Evolutionary conservation across 2,888 invertebrate species (phyloP), one percentile per base, ranked within the genome.

Genomic region (Drosophila prostipennis): DNA sequence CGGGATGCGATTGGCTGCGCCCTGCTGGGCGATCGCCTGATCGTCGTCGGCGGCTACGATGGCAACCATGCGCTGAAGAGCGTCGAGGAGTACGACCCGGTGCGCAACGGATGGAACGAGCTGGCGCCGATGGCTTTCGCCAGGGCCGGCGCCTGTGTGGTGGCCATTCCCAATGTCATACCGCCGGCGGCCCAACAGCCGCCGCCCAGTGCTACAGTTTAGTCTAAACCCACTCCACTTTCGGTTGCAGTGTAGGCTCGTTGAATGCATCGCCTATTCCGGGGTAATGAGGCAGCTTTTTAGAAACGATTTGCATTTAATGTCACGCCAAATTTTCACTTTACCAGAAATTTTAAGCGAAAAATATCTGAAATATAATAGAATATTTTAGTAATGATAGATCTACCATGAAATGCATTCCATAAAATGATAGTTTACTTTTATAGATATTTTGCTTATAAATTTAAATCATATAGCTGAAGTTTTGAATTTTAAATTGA

Each of bases 1-100:
- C 93, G 98, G 37, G 98, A 98, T 93, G 96, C 97, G 6, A 96
- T 98, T 68, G 98, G 97, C 13, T 96, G 97, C 68, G 96, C 97
- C 81, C 93, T 97, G 39, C 94, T 98, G 11, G 98, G 92, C 14
- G 96, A 96, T 91, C 94, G 94, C 76, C 91, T 97, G 55, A 93
- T 96, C 81, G 96, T 96, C 42, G 95, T 96, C 29, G 98, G 98
- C 23, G 98, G 98, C 1, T 98, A 97, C 91, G 98, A 98, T 93
- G 98, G 98, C 29, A 96, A 96, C 87, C 95, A 96, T 80, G 98
- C 97, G 91, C 93, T 98, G 48, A 96, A 95, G 87, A 95, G 96
- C 69, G 98, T 98, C 2, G 98, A 98, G 90, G 95, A 96, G 70
- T 98, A 97, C 91, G 98, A 98, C 92, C 95, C 98, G 1, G 95